Evolutionary conservation across 2,888 invertebrate species (phyloP).

Genomic region (Clistopyga incitator): DNA sequence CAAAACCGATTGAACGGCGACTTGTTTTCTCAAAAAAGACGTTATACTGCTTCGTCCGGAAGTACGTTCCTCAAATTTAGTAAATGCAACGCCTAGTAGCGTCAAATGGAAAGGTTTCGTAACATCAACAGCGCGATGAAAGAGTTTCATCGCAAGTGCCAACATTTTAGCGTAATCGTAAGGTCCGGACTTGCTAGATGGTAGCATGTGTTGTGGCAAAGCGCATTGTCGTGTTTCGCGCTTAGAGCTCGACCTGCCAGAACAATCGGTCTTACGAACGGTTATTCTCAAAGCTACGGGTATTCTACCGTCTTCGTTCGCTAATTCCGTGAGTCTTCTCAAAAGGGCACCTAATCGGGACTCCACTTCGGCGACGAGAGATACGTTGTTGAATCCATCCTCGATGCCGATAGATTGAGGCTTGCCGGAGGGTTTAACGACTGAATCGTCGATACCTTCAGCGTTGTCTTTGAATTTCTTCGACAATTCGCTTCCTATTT

Average conservation of each 20-base stretch:
- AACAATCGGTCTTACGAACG: slow-evolving; percentile 89
- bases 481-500: slow-evolving; percentile 89
- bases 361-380: slow-evolving; percentile 90
- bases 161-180: slow-evolving; percentile 88
- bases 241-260: slow-evolving; percentile 86
- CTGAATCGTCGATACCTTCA: slow-evolving; percentile 90
- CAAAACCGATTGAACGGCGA: slow-evolving; percentile 90
- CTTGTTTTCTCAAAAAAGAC: slow-evolving; percentile 90
- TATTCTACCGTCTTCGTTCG: slow-evolving; percentile 91
- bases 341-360: slow-evolving; percentile 89
- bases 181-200: slow-evolving; percentile 86
- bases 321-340: slow-evolving; percentile 89
- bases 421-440: slow-evolving; percentile 90
- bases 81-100: slow-evolving; percentile 92
- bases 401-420: slow-evolving; percentile 93
- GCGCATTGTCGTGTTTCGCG: slow-evolving; percentile 90
- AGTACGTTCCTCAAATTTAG: slow-evolving; percentile 91
- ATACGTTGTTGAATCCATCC: slow-evolving; percentile 91
- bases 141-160: slow-evolving; percentile 90
- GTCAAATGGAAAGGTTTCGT: slow-evolving; percentile 92
- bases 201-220: slow-evolving; percentile 86
- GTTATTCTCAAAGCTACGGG: slow-evolving; percentile 91
- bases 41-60: slow-evolving; percentile 90
- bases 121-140: slow-evolving; percentile 90
- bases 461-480: slow-evolving; percentile 89